A percentile compares a stretch with the other conserved stretches of the same genome.
These are phyloP conservation scores for Abrostola tripartita DNA, from an alignment of 2,888 invertebrate genomes.

Conservation along the genomic window DNA sequence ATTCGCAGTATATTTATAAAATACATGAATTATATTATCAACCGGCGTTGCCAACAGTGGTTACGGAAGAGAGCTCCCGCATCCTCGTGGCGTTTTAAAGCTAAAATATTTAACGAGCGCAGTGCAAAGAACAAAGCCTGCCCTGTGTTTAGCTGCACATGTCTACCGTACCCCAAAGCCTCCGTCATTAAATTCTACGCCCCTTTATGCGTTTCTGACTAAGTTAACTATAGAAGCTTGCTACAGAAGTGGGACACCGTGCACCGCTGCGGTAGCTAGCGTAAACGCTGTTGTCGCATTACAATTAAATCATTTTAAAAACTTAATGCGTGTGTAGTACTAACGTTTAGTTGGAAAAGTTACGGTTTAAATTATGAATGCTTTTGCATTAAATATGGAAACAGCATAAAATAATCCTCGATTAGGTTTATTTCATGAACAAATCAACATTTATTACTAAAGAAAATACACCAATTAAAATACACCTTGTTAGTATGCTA, in stretches of 20 bases:
- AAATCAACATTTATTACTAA: no score
- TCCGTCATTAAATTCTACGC: constrained; percentile 71
- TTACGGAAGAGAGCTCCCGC: constrained; percentile 39
- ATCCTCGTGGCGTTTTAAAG: constrained; percentile 58
- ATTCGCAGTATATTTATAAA: constrained; percentile 41
- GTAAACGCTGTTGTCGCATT: constrained; percentile 35
- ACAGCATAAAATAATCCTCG: no score
- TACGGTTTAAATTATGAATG: neutral
- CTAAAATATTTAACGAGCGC: constrained; percentile 81
- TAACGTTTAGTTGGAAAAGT: neutral
- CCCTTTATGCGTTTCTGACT: constrained; percentile 67
- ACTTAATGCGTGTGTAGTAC: constrained; percentile 22
- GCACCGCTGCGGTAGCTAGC: constrained; percentile 16
- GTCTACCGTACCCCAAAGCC: constrained; percentile 67
- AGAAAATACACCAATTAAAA: no score
- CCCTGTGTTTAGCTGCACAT: constrained; percentile 71
- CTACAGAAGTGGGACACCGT: constrained; percentile 58
- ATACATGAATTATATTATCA: constrained; percentile 47
- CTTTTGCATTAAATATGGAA: neutral
- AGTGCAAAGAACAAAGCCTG: constrained; percentile 75
- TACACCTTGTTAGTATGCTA: no score
- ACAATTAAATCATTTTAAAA: constrained; percentile 50
- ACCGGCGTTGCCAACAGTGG: constrained; percentile 19
- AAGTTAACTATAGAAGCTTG: constrained; percentile 66
- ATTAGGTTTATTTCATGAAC: no score